Percentiles rank a stretch among this genome's conserved stretches.
Evolutionary conservation across 2,888 invertebrate species (phyloP).

Genomic region (Lottia scabra): DNA sequence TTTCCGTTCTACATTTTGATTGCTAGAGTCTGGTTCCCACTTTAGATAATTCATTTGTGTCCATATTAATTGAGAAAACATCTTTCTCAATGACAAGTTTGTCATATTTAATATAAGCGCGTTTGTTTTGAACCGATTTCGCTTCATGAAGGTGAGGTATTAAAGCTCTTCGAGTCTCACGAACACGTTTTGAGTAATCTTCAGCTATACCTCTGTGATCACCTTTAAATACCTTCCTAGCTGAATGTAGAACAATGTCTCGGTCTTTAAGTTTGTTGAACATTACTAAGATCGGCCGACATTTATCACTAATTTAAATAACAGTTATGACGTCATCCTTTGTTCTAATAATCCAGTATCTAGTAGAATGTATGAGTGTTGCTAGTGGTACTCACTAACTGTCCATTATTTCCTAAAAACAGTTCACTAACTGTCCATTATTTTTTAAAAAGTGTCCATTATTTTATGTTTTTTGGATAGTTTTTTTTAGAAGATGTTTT

Average conservation of each 20-base stretch:
- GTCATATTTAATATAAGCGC: background rate
- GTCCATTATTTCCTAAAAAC: too few species aligned
- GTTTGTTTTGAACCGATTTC: background rate
- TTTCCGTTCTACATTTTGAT: too few species aligned
- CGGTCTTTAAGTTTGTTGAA: background rate
- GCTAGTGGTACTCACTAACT: too few species aligned
- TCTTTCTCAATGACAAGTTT: background rate
- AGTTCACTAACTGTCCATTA: too few species aligned
- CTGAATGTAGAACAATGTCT: background rate
- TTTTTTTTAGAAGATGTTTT: too few species aligned
- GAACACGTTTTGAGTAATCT: background rate
- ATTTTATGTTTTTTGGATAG: too few species aligned
- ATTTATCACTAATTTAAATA: background rate
- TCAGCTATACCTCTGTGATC: background rate
- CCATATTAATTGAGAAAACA: constrained; percentile 1
- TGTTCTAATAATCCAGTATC: too few species aligned
- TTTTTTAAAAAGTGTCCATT: too few species aligned
- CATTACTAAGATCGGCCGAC: background rate
- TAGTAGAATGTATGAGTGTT: too few species aligned
- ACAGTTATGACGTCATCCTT: too few species aligned
- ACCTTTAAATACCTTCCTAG: background rate
- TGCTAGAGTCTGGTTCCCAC: too few species aligned
- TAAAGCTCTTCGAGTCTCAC: background rate
- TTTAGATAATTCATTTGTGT: background rate
- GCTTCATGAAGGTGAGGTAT: background rate